Base-by-base conservation (phyloP, 2,888 invertebrate genomes). In the Pyrrhia umbra region DNA sequence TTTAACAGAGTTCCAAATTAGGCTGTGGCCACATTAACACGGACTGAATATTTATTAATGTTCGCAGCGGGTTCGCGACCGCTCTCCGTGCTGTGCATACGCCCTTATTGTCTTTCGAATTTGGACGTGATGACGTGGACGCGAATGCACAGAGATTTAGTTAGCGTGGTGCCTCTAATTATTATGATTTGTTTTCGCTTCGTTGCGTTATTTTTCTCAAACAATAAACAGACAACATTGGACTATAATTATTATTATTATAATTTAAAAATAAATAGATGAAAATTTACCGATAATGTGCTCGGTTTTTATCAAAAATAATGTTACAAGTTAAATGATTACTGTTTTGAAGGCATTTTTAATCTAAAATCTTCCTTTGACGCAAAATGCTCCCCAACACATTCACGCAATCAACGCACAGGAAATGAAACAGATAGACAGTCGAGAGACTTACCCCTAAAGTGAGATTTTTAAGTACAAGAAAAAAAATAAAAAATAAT, bases 361-460 rank as follows among this genome's bases (percentile, higher is more conserved):
- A n/a, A n/a, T 46, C 13, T 43, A 45, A 63, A 64, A 20, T 45
- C 51, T 47, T 16, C 64, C 75, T 68, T 77, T 66, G 46, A 42
- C 23, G 43, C 61, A 57, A 73, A 51, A 37, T 46, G 27, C 34
- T 58, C 55, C 57, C 54, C 51, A 30, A 34, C 40, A 55, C 51
- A 49, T 55, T 64, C 68, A 58, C 60, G 69, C 67, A 74, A 74
- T 81, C 81, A 80, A 68, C 64, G 61, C 68, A 49, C 73, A 62
- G 79, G 79, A 79, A 83, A 82, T 84, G 76, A 79, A 84, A 78
- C 73, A 72, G 75, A 68, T 67, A 71, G 75, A 79, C 73, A 79
- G 78, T 74, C 70, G 70, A 72, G 47, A 57, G 64, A 40, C 55
- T 62, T 60, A 37, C 42, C 60, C 46, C 52, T n/a, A n/a, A n/a